Conservation (phyloP, 2,888 invertebrate genomes). For the Orchesellides sinensis region DNA sequence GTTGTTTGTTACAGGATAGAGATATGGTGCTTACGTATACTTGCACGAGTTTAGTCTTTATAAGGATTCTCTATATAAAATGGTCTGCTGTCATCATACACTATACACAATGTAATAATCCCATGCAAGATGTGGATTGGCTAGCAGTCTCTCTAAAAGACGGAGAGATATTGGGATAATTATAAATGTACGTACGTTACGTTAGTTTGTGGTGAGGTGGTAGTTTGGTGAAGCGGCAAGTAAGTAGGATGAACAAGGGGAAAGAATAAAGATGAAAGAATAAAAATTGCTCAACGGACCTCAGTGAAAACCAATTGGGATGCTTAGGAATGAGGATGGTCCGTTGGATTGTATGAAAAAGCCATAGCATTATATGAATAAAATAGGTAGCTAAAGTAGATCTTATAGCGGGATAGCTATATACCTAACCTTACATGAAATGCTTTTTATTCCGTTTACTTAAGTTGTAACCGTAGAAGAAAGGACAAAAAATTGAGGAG, state of each 20-base stretch:
- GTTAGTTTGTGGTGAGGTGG: neutral
- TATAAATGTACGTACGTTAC: neutral
- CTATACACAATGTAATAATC: neutral
- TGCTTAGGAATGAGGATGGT: neutral
- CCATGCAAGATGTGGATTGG: neutral
- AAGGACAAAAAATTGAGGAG: neutral
- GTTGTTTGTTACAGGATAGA: conserved; percentile 8
- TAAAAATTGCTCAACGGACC: neutral
- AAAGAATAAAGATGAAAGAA: neutral
- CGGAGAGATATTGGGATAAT: neutral
- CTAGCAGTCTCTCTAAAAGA: too few species aligned
- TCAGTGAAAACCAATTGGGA: neutral
- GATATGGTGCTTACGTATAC: neutral
- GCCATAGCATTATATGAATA: neutral
- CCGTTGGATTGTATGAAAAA: too few species aligned
- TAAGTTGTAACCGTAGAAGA: neutral
- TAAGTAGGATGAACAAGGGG: neutral
- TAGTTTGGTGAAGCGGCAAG: neutral
- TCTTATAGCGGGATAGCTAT: neutral
- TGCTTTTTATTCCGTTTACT: neutral
- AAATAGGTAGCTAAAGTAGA: too few species aligned
- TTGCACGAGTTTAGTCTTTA: neutral
- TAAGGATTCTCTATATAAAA: conserved; percentile 8
- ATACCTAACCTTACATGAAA: neutral
- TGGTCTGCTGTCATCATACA: neutral